These are phyloP conservation scores for Oscheius sp. DNA, from an alignment of 2,888 invertebrate genomes.

Conservation along the genomic window DNA sequence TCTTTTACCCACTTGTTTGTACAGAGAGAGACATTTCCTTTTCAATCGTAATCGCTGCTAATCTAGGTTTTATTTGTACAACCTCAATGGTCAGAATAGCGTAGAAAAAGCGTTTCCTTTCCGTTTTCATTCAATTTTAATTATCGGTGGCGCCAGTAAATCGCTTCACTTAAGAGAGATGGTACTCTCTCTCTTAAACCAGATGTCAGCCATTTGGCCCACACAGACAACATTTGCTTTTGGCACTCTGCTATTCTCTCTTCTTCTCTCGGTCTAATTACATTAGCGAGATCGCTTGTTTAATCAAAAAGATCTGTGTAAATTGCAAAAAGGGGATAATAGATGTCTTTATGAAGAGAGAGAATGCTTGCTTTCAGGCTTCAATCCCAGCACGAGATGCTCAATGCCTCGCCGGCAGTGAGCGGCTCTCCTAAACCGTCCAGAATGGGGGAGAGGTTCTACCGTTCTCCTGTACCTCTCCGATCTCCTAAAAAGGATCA, in stretches of 20 bases:
- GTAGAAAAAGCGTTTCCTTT: neutral
- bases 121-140: neutral
- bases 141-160: conserved; percentile 20
- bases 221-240: conserved; percentile 23
- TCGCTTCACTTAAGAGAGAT: conserved; percentile 30
- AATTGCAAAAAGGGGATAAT: neutral
- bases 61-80: conserved; percentile 23
- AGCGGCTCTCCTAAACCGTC: neutral
- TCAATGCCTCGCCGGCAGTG: neutral
- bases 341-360: neutral
- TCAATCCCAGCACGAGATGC: conserved; percentile 41
- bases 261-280: conserved; percentile 14
- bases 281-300: conserved; percentile 8
- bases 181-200: conserved; percentile 33
- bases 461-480: conserved; percentile 2
- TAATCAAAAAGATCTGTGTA: no score
- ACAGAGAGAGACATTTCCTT: neutral
- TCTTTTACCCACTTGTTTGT: conserved; percentile 5
- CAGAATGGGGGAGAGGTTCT: neutral
- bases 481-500: conserved; percentile 43
- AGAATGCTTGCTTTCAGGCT: conserved; percentile 42
- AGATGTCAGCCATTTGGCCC: conserved; percentile 37
- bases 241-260: conserved; percentile 27
- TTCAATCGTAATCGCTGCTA: conserved; percentile 11
- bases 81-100: conserved; percentile 6